Conservation (phyloP, 2,797 vertebrate species). For the Sebastes elongatus region DNA sequence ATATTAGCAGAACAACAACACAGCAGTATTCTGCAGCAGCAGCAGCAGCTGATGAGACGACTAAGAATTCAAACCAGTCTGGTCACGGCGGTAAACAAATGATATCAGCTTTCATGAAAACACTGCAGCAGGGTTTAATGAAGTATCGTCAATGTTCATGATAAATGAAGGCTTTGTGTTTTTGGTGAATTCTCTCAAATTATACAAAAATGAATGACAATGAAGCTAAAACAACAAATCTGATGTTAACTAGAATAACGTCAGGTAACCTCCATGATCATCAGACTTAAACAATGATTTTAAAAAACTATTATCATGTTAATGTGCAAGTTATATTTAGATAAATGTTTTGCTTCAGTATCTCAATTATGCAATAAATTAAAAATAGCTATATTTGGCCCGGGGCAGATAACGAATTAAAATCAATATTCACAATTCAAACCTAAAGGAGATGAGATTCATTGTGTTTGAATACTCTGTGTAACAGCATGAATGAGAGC, state of each 20-base stretch:
- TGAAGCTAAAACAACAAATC: not conserved
- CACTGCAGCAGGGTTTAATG: not conserved
- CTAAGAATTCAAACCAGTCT: not conserved
- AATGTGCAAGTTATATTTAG: not conserved
- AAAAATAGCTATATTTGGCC: not conserved
- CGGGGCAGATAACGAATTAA: not conserved
- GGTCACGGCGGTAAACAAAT: not conserved
- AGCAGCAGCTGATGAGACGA: not conserved
- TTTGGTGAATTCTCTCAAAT: not conserved
- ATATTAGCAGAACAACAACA: not conserved
- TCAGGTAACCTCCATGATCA: not conserved
- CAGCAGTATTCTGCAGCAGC: not conserved
- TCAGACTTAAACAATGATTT: not conserved
- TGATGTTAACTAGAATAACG: not conserved
- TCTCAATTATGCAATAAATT: not conserved
- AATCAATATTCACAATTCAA: slow-evolving; percentile 28
- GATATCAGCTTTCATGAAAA: not conserved
- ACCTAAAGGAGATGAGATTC: slow-evolving; percentile 10
- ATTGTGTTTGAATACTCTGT: slow-evolving; percentile 14
- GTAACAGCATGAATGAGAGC: slow-evolving; percentile 5
- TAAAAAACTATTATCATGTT: not conserved
- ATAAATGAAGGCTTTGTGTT: not conserved
- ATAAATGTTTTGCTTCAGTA: slow-evolving; percentile 4
- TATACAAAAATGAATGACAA: not conserved
- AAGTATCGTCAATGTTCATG: not conserved